phyloP scores from a whole-genome alignment of 1,140 invertebrate genomes.

The Listronotus bonariensis region DNA sequence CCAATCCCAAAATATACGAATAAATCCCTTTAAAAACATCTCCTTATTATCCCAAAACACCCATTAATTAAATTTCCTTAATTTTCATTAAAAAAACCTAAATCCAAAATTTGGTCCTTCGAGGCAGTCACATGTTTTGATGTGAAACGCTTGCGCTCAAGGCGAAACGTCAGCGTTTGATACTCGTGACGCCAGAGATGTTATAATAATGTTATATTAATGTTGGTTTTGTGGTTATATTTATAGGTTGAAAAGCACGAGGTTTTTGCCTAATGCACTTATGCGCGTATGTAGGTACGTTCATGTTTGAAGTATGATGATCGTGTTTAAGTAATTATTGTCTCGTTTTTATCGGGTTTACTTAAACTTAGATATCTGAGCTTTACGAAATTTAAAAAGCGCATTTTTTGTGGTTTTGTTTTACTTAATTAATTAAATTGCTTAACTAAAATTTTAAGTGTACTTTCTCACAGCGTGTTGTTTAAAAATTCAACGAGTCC shows the following conservation, averaged over 20 bases:
- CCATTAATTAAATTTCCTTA: not conserved
- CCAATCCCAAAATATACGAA: too few relatives aligned
- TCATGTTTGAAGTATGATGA: not conserved
- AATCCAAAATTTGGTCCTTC: conserved; percentile 9
- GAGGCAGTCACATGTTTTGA: conserved; percentile 29
- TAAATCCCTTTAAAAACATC: too few relatives aligned
- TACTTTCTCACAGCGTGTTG: too few relatives aligned
- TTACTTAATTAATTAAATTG: too few relatives aligned
- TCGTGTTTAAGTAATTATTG: too few relatives aligned
- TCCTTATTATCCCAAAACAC: too few relatives aligned
- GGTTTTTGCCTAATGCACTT: conserved; percentile 21
- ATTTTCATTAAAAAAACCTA: conserved; percentile 19
- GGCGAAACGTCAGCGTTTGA: conserved; percentile 22
- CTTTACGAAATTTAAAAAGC: too few relatives aligned
- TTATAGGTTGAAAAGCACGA: conserved; percentile 36
- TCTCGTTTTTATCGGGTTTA: not conserved
- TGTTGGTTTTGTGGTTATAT: conserved; percentile 7
- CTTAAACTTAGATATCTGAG: too few relatives aligned
- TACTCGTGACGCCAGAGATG: conserved; percentile 30
- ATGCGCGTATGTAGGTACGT: not conserved
- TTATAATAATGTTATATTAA: conserved; percentile 33
- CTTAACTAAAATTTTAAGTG: too few relatives aligned
- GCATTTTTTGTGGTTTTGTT: not conserved
- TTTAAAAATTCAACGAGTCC: too few relatives aligned
- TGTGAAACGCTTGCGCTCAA: conserved; percentile 30